Percentiles rank a stretch among this genome's conserved stretches.
phyloP scores from a whole-genome alignment of 2,113 vertebrate genomes.

The Azemiops feae region DNA sequence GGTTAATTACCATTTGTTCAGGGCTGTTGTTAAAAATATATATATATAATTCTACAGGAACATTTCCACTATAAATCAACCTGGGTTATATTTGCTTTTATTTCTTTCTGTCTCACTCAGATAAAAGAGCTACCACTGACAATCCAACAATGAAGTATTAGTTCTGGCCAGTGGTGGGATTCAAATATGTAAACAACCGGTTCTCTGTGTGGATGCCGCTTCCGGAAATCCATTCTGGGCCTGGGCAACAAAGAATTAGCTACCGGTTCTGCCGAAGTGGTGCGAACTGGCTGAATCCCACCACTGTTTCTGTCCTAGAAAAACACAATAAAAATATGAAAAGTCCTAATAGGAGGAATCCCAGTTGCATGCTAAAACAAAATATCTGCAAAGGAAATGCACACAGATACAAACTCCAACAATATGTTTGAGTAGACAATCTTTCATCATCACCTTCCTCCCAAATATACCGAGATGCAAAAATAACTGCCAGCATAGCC shows the following conservation, averaged over 20 bases:
- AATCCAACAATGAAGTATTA: constrained; percentile 30
- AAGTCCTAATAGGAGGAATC: constrained; percentile 13
- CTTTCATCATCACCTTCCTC: not conserved
- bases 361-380: constrained; percentile 12
- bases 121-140: not conserved
- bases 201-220: no score
- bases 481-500: not conserved
- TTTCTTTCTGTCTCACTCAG: not conserved
- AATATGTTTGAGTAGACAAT: not conserved
- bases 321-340: constrained; percentile 27
- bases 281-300: no score
- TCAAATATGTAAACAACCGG: no score
- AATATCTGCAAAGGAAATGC: not conserved
- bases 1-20: not conserved
- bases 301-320: constrained; percentile 15
- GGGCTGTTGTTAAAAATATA: not conserved
- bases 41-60: not conserved
- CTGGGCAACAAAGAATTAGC: no score
- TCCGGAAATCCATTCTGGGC: no score
- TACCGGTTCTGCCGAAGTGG: no score
- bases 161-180: not conserved
- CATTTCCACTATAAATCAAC: not conserved
- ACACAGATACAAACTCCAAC: not conserved
- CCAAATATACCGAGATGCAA: not conserved
- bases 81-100: not conserved